Base-by-base conservation (phyloP, 2,888 invertebrate genomes). In the Pecten maximus region DNA sequence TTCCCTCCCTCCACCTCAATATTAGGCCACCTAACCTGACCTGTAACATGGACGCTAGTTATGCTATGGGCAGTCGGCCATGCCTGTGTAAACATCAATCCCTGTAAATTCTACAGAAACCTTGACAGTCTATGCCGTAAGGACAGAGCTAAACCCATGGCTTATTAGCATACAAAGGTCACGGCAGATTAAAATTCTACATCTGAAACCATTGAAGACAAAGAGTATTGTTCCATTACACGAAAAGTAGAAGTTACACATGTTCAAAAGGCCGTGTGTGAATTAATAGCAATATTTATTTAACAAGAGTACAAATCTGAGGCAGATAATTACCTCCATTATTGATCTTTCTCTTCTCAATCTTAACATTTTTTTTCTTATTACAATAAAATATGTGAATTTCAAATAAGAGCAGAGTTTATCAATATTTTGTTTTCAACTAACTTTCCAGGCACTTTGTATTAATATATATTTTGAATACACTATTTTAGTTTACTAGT, bases 111-210 rank as follows among this genome's bases (percentile, higher is more conserved):
- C 74, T 28, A 74, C 74, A 74, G 0, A 0, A 35, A 74, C 28
- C 54, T 54, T n/a, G 54, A 54, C 54, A 54, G 23, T 23, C 54
- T 19, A 54, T n/a, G 8, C 6, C 2, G 54, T 23, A 74, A 74
- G 74, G 74, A 74, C 74, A 74, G 74, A 23, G 16, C 23, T 35
- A 15, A 23, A 74, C 74, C 35, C 35, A 28, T 3, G n/a, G 74
- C 28, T 74, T 3, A 35, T 74, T 74, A 74, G 74, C 74, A 74
- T 74, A 74, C 23, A 74, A 74, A 74, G 74, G 74, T 74, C 74
- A 74, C 28, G 15, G 35, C 28, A 74, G 35, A 74, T 74, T 60
- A 2, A 35, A 74, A 74, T 35, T 74, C 2, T 35, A 74, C 74
- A 74, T 74, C 74, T 74, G 74, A 74, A 35, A 74, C 74, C 1